These are phyloP conservation scores for Lasiurus cinereus DNA, from an alignment of 2,113 vertebrate species.

Conservation along the genomic window DNA sequence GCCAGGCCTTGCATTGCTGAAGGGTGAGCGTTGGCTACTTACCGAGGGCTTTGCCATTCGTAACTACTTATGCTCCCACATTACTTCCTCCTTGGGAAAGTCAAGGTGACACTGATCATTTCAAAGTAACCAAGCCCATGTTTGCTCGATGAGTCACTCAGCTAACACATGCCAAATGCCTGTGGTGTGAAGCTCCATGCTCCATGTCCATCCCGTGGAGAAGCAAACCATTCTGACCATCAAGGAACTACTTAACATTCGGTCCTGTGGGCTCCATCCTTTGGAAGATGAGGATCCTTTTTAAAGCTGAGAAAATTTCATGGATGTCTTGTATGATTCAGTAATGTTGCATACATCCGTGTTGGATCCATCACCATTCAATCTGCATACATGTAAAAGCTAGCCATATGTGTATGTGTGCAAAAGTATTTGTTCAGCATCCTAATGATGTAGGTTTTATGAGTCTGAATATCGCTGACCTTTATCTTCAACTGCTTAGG, in stretches of 20 bases:
- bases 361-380: not conserved
- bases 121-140: not conserved
- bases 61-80: not conserved
- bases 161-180: not conserved
- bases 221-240: not conserved
- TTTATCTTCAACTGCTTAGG: not conserved
- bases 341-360: not conserved
- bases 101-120: not conserved
- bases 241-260: not conserved
- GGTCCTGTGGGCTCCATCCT: not conserved
- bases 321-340: not conserved
- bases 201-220: not conserved
- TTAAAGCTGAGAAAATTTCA: not conserved
- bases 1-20: fast-evolving
- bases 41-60: not conserved
- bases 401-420: fast-evolving
- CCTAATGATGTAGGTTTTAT: not conserved
- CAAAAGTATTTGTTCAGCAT: not conserved
- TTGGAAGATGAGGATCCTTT: slow-evolving; percentile 23
- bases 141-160: not conserved
- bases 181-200: not conserved
- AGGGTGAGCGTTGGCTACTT: not conserved
- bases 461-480: not conserved
- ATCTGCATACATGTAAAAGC: not conserved
- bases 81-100: not conserved